Conservation (phyloP, 2,888 invertebrate genomes). For the Drosophila subsilvestris region DNA sequence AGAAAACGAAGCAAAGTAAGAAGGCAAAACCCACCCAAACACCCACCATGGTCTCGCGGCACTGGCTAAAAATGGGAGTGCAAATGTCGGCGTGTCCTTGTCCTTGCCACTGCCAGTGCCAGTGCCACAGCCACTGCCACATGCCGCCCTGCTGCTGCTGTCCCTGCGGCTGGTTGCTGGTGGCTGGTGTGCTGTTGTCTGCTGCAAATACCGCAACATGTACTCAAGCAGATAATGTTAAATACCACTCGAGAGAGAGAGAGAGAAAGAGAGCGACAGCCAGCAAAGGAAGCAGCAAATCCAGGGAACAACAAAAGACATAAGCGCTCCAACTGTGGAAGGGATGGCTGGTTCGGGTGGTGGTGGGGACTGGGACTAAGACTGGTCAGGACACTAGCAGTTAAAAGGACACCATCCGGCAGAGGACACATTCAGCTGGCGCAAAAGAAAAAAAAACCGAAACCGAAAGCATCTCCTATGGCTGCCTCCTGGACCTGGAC, state of each 20-base stretch:
- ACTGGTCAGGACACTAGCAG: slow-evolving; percentile 44
- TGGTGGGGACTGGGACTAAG: not conserved
- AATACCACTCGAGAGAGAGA: slow-evolving; percentile 76
- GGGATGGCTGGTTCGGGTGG: not conserved
- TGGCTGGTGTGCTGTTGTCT: slow-evolving; percentile 65
- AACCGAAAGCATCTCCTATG: slow-evolving; percentile 59
- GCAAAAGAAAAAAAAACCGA: slow-evolving; percentile 53
- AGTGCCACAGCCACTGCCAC: slow-evolving; percentile 10
- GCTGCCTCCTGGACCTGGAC: slow-evolving; percentile 1
- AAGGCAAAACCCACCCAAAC: slow-evolving; percentile 14
- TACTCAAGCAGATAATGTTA: slow-evolving; percentile 81
- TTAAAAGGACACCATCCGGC: slow-evolving; percentile 71
- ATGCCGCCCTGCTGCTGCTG: slow-evolving; percentile 26
- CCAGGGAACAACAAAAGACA: slow-evolving; percentile 78
- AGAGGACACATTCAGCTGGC: slow-evolving; percentile 60
- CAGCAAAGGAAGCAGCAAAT: slow-evolving; percentile 74
- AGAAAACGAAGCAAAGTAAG: slow-evolving; percentile 33
- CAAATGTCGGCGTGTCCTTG: slow-evolving; percentile 69
- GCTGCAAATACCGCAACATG: slow-evolving; percentile 81
- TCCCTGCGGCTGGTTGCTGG: slow-evolving; percentile 32
- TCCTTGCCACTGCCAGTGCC: slow-evolving; percentile 27
- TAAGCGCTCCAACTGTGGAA: slow-evolving; percentile 56
- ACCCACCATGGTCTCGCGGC: not conserved
- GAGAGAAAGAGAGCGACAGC: slow-evolving; percentile 29
- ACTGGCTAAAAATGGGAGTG: slow-evolving; percentile 37